Base-by-base conservation (phyloP, 2,888 invertebrate species). In the Pyrgus malvae region DNA sequence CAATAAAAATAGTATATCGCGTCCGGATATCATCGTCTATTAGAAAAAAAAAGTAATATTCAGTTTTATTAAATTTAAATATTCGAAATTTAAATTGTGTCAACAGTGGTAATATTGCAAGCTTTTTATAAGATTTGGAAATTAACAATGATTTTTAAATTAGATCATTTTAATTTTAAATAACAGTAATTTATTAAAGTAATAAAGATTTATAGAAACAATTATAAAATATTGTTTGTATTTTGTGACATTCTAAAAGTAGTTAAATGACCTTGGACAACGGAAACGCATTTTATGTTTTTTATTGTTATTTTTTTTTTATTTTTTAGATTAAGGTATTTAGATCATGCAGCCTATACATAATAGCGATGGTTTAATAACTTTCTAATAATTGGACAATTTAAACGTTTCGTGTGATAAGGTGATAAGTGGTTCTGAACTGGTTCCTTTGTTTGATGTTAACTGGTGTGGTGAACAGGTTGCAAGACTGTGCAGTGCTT, bases 391-490 rank as follows among this genome's bases (percentile, higher is more conserved):
- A 16, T 33, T 33, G 8, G 33, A 33, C 14, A n/a, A 33, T 33
- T 33, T 33, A 11, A 33, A 41, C 16, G 31, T 59, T 61, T 57
- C 59, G 65, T 66, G 68, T 70, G 70, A 69, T 69, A 68, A 61
- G 48, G 55, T 62, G 61, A 69, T 62, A 67, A 68, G 74, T 80
- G 78, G 72, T 65, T 57, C 57, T 67, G 59, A 41, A 60, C 62
- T 61, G 63, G 62, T 72, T 69, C 63, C 72, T 76, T 80, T 79
- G 76, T 77, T 71, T 40, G 29, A 9, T 61, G 62, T 51, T 61
- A 63, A 61, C 62, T 62, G 48, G 55, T 44, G 44, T 48, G 53
- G 17, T 48, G 33, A 56, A 33, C 57, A 42, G 50, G 42, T 35
- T 38, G 55, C 40, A 46, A 50, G 25, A 55, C 25, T 38, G 51